Conservation (phyloP, 2,888 invertebrate genomes). For the Trisateles emortualis region DNA sequence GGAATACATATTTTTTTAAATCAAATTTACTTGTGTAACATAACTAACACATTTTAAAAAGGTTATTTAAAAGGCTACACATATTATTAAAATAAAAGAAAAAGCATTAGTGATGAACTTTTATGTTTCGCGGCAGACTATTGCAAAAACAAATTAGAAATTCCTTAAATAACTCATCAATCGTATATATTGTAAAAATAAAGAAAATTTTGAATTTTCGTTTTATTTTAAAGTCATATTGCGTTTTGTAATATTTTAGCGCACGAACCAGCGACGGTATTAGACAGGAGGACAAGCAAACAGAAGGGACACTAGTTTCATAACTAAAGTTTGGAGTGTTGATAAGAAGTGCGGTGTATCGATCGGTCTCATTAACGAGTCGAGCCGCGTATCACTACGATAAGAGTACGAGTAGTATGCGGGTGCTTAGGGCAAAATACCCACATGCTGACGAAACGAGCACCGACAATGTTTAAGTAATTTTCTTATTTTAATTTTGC, state of each 20-base stretch:
- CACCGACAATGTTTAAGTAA: neutral
- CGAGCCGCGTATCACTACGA: slow-evolving; percentile 63
- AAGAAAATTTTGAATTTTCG: no score
- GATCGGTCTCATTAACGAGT: slow-evolving; percentile 77
- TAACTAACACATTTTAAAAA: no score
- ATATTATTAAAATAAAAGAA: no score
- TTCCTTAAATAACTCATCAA: no score
- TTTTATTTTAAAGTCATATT: neutral
- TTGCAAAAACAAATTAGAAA: no score
- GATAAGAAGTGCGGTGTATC: slow-evolving; percentile 70
- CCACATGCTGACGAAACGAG: slow-evolving; percentile 51
- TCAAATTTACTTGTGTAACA: no score
- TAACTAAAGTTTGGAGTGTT: slow-evolving; percentile 80
- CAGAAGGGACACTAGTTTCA: slow-evolving; percentile 61
- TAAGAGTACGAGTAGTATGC: slow-evolving; percentile 63
- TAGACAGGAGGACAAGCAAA: slow-evolving; percentile 32
- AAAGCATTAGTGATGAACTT: no score
- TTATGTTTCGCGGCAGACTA: no score
- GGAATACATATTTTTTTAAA: no score
- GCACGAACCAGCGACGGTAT: neutral
- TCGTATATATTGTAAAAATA: neutral
- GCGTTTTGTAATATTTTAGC: neutral
- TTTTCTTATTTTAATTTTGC: neutral
- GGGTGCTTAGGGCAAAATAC: slow-evolving; percentile 67
- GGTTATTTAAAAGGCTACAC: no score